These are phyloP conservation scores for Mola mola DNA, from an alignment of 2,113 vertebrate species.

Conservation along the genomic window DNA sequence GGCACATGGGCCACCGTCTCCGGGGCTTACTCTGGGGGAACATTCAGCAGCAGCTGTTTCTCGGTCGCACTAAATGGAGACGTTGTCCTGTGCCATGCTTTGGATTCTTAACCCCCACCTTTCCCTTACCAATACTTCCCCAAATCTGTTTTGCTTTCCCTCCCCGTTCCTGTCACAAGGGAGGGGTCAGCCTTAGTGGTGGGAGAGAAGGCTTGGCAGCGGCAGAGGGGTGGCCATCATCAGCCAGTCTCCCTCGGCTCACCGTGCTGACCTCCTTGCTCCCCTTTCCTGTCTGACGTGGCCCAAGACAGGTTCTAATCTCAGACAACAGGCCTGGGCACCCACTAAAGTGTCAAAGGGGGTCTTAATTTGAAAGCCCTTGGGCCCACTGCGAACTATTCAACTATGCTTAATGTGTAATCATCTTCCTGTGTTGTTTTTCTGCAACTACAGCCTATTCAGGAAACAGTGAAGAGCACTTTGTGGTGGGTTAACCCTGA, in stretches of 20 bases:
- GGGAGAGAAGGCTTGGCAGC: too few relatives aligned
- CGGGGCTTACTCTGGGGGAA: constrained; percentile 55
- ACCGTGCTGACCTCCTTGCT: constrained; percentile 31
- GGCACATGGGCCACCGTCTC: constrained; percentile 40
- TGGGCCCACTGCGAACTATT: constrained; percentile 64
- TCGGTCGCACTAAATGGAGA: constrained; percentile 74
- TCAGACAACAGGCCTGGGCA: constrained; percentile 55
- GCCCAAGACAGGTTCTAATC: constrained; percentile 67
- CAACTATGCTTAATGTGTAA: constrained; percentile 75
- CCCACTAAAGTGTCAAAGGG: constrained; percentile 72
- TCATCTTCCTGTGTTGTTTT: constrained; percentile 71
- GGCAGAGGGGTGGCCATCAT: constrained; percentile 40
- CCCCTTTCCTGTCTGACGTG: constrained; percentile 63
- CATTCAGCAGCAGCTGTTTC: constrained; percentile 78
- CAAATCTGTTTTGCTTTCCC: constrained; percentile 33
- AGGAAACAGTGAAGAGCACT: constrained; percentile 53
- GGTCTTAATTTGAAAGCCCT: constrained; percentile 76
- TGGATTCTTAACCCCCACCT: constrained; percentile 29
- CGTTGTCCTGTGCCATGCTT: constrained; percentile 63
- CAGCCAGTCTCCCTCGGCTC: constrained; percentile 36
- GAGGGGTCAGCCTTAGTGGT: constrained; percentile 5
- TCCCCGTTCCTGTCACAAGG: constrained; percentile 17
- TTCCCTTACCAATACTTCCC: constrained; percentile 23
- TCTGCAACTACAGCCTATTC: constrained; percentile 41
- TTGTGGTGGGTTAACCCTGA: constrained; percentile 34